Evolutionary conservation across 1,140 invertebrate species (phyloP), one percentile per base, ranked within the genome.

Genomic region (Drosophila virilis): DNA sequence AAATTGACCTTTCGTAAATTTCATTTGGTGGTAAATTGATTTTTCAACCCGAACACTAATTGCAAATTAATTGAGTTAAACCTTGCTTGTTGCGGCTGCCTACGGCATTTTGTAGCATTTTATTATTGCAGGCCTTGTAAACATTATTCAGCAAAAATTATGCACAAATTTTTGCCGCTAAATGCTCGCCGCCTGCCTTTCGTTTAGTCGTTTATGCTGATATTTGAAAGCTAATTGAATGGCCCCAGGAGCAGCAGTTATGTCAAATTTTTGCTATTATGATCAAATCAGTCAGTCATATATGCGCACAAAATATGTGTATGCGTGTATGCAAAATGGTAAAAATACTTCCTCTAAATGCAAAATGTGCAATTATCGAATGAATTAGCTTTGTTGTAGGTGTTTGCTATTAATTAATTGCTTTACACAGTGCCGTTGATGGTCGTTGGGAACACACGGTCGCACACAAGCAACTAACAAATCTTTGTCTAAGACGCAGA

Each of bases 341-440:
- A 66, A 62, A 82, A 62, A 61, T 57, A 71, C 62, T 72, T 67
- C 69, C 69, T 72, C 38, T 12, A 46, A 15, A 17, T 48, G 50
- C 48, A 43, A 48, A 60, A 60, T 60, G 33, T 71, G 60, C 71
- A 78, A 78, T 58, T 59, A 69, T 55, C 37, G 46, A 40, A 58
- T 66, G 71, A 17, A 43, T 58, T 64, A 62, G 38, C 17, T 68
- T 33, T 74, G 54, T 54, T 74, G 61, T 78, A 72, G 67, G 79
- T 88, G 83, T 69, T 78, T 51, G 75, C 33, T 50, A 72, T 88
- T 88, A 83, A 88, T 88, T 89, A 88, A 88, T 88, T 62, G 72
- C 67, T 42, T 57, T 52, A 45, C 28, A 64, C 38, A 37, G 68
- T 37, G 46, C 42, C 9, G 32, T 33, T 15, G 50, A 35, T 72